These are phyloP conservation scores for Peromyscus aztecus DNA, from an alignment of 2,797 vertebrate species.

Conservation along the genomic window DNA sequence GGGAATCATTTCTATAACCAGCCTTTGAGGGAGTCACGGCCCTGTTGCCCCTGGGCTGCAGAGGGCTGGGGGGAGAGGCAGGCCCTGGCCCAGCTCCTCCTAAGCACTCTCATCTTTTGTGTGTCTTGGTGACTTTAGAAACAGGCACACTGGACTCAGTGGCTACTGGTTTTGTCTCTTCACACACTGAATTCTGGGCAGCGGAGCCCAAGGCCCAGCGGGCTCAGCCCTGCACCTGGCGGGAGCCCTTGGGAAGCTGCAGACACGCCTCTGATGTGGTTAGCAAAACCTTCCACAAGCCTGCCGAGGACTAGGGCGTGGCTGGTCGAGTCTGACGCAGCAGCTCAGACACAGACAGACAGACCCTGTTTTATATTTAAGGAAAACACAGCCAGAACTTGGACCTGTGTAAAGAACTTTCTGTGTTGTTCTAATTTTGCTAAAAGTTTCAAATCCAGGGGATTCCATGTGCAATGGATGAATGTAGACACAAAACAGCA, in stretches of 20 bases:
- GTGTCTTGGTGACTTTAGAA: conserved; percentile 90
- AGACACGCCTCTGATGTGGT: conserved; percentile 74
- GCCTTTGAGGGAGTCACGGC: conserved; percentile 31
- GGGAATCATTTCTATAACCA: conserved; percentile 19
- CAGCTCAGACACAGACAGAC: conserved; percentile 23
- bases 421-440: conserved; percentile 83
- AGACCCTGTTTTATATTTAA: not conserved
- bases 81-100: conserved; percentile 31
- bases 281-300: conserved; percentile 72
- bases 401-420: conserved; percentile 80
- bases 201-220: conserved; percentile 21
- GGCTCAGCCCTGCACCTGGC: conserved; percentile 66
- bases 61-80: not conserved
- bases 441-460: conserved; percentile 86
- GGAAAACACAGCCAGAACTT: conserved; percentile 42
- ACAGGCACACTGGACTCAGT: conserved; percentile 87
- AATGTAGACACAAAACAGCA: conserved; percentile 82
- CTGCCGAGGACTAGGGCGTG: conserved; percentile 79
- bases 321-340: conserved; percentile 74
- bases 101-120: conserved; percentile 85
- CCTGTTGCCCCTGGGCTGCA: not conserved
- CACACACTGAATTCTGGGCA: conserved; percentile 79
- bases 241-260: conserved; percentile 75
- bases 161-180: conserved; percentile 91
- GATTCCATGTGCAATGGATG: conserved; percentile 79